Evolutionary conservation across 2,888 invertebrate genomes (phyloP).

Genomic region (Rambutsinella grinnellia): DNA sequence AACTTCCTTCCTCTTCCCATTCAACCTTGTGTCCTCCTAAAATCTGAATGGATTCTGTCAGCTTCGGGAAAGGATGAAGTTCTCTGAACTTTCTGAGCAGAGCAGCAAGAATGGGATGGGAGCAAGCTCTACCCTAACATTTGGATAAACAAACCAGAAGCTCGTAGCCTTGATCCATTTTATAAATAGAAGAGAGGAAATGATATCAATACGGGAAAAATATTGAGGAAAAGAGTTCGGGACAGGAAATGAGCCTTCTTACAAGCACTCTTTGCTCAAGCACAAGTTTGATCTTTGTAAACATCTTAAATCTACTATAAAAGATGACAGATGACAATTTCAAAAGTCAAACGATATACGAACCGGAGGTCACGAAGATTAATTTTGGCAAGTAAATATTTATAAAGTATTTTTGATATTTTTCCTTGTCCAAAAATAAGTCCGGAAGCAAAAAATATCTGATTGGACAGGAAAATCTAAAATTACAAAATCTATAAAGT

Average conservation of each 20-base stretch:
- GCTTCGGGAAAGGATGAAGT: too few species aligned
- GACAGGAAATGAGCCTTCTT: slow-evolving; percentile 30
- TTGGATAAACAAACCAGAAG: slow-evolving; percentile 13
- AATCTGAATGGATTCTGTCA: too few species aligned
- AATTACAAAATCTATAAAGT: too few species aligned
- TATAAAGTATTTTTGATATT: too few species aligned
- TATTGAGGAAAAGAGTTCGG: slow-evolving; percentile 6
- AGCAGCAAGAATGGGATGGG: background rate
- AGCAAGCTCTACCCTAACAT: background rate
- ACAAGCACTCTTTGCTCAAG: slow-evolving; percentile 13
- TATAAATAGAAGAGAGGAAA: slow-evolving; percentile 17
- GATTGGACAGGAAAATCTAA: background rate
- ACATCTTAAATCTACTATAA: background rate
- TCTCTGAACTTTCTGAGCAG: background rate
- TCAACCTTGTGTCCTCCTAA: too few species aligned
- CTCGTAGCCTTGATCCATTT: slow-evolving; percentile 40
- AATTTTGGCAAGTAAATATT: too few species aligned
- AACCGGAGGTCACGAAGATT: too few species aligned
- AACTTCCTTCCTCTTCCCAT: too few species aligned
- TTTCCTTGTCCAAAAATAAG: background rate
- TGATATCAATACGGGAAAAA: slow-evolving; percentile 5
- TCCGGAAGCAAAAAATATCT: background rate
- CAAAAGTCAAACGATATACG: background rate
- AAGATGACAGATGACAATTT: background rate
- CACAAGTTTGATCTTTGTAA: background rate